Base-by-base conservation (phyloP, 2,113 vertebrate genomes). In the Malaclemys terrapin region DNA sequence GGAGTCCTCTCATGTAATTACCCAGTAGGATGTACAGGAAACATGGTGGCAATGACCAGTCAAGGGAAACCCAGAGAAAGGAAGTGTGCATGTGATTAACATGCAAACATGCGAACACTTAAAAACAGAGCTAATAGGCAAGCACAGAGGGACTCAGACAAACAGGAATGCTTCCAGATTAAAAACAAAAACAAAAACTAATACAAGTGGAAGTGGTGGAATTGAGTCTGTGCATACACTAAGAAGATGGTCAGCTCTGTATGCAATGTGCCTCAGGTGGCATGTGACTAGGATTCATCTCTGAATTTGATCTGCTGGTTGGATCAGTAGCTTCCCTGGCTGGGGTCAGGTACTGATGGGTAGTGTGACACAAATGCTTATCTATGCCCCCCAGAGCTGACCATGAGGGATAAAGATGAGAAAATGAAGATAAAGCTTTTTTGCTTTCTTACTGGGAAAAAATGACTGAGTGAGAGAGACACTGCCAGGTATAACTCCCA, bases 61-160 rank as follows among this genome's bases (percentile, higher is more conserved):
- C 3, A 8, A 47, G 47, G 19, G 10, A 81, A 22, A 78, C 3
- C 0, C 7, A 25, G 19, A 2, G 42, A 8, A 52, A 80, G 7
- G 31, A 89, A 94, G 54, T 6, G 0, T 1, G 3, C 53, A 54
- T 0, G 0, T 20, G 20, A 57, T 89, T 79, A 88, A 57, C 11
- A 87, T 57, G 10, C 1, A 16, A 85, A 42, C 0, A 72, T 57
- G 10, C 1, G 16, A 85, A 42, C 0, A 72, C n/a, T 38, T 24
- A 82, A 54, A 75, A 88, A 42, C 75, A 84, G 47, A 35, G 16
- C n/a, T 9, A 72, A 38, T 10, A 72, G n/a, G n/a, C 19, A 72
- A 22, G 65, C 50, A 42, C 22, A 22, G 49, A 7, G 82, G 31
- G 56, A 85, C 5, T 84, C 45, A 35, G 3, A 78, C 11, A 5